phyloP scores from a whole-genome alignment of 2,888 invertebrate genomes.

The Machimus rusticus region DNA sequence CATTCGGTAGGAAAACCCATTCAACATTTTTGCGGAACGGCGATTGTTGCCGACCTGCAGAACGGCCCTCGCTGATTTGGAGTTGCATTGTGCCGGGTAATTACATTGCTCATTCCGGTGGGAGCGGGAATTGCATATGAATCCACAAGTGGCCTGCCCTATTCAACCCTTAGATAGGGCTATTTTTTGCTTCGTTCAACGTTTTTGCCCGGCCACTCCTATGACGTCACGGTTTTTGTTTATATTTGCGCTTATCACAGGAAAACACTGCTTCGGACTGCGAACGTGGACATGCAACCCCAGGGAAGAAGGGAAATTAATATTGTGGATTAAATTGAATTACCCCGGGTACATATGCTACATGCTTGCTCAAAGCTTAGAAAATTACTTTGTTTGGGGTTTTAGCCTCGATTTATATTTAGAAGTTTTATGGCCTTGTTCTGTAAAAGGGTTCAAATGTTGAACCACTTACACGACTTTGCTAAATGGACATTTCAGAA shows the following conservation, averaged over 20 bases:
- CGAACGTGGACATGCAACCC: neutral
- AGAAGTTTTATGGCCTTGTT: neutral
- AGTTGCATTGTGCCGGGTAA: neutral
- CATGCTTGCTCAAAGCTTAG: neutral
- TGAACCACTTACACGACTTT: neutral
- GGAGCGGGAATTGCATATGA: neutral
- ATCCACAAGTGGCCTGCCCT: neutral
- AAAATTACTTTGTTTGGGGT: neutral
- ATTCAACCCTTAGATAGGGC: neutral
- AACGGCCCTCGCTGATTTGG: neutral
- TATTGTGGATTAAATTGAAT: neutral
- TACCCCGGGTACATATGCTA: neutral
- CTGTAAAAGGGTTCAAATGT: neutral
- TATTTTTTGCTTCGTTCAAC: neutral
- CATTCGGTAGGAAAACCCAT: neutral
- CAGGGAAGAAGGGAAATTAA: neutral
- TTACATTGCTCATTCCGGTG: neutral
- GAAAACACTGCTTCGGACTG: neutral
- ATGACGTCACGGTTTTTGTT: neutral
- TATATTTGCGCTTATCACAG: neutral
- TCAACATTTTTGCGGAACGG: neutral
- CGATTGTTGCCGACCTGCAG: neutral
- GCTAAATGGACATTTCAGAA: neutral
- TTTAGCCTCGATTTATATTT: neutral
- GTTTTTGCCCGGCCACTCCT: neutral